Evolutionary conservation across 2,113 vertebrate genomes (phyloP), one percentile per base, ranked within the genome.

Genomic region (Accipiter virgatus): DNA sequence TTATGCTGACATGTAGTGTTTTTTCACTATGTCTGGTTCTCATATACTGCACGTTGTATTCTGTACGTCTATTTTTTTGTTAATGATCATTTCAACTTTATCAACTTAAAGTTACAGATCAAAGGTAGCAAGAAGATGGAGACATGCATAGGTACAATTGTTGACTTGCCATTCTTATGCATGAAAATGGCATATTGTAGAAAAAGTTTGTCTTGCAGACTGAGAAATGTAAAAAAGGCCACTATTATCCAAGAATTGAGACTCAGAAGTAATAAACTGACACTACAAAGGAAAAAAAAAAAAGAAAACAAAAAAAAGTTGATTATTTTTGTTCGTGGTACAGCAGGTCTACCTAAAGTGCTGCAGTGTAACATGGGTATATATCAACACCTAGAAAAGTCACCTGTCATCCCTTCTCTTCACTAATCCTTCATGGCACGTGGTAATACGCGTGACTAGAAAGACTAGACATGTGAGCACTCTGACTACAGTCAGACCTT

Each of bases 1-100:
- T 91, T 92, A 75, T 5, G 19, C 73, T 83, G 48, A 92, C 81
- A 32, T 36, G 27, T 96, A 90, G 91, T 90, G 70, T 86, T 83
- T 93, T 95, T 93, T 92, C 79, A 82, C 90, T 95, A 86, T 94
- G 59, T 87, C 80, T 97, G 91, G 73, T 95, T 96, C 65, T 36
- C 66, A 47, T 92, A 72, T 68, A 32, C 31, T 53, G 59, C 70
- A 86, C 89, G 42, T 88, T 86, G 56, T 88, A 78, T 93, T 74
- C 84, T 86, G 15, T 88, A 74, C 90, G 40, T 88, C 38, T 50
- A 16, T 70, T 43, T 80, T 88, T 91, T 86, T 89, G 32, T 45
- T 85, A 63, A 86, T 48, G 34, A n/a, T 53, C 23, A 40, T 81
- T 97, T 96, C 70, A 80, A 81, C 75, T 25, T 11, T 81, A 75